These are phyloP conservation scores for Drosophila ambigua DNA, from an alignment of 1,140 invertebrate genomes.

Conservation along the genomic window DNA sequence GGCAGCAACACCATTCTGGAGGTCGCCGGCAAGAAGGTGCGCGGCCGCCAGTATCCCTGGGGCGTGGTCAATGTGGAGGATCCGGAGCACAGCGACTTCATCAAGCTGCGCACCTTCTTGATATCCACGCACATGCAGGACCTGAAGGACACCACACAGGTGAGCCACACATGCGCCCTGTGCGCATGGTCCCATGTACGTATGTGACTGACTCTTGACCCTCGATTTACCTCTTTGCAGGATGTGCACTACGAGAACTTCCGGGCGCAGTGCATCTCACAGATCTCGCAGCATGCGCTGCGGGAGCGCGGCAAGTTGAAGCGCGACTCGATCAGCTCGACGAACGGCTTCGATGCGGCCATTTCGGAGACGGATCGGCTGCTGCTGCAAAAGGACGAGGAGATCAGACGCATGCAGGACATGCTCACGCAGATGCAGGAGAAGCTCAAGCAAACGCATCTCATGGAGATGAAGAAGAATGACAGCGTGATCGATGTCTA, in stretches of 20 bases:
- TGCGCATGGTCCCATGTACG: too few species aligned
- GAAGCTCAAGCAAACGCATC: constrained; percentile 92
- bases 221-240: constrained; percentile 82
- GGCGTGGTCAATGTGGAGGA: constrained; percentile 99
- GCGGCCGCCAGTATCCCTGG: constrained; percentile 98
- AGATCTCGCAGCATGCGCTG: constrained; percentile 93
- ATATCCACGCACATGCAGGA: constrained; percentile 98
- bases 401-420: constrained; percentile 97
- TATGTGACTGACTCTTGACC: too few species aligned
- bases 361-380: constrained; percentile 94
- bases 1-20: constrained; percentile 98
- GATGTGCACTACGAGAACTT: constrained; percentile 99
- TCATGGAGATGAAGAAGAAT: constrained; percentile 87
- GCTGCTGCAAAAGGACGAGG: constrained; percentile 95
- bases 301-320: constrained; percentile 93
- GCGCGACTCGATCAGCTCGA: constrained; percentile 91
- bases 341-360: constrained; percentile 88
- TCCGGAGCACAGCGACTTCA: constrained; percentile 98
- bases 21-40: constrained; percentile 93
- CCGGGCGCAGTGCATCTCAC: constrained; percentile 94
- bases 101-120: constrained; percentile 97
- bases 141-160: constrained; percentile 96
- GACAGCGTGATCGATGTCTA: constrained; percentile 93
- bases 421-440: constrained; percentile 98
- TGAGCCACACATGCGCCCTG: background rate